Percentiles rank a stretch among this genome's conserved stretches.
phyloP scores from a whole-genome alignment of 2,888 invertebrate genomes.

The Steinernema scapterisci region DNA sequence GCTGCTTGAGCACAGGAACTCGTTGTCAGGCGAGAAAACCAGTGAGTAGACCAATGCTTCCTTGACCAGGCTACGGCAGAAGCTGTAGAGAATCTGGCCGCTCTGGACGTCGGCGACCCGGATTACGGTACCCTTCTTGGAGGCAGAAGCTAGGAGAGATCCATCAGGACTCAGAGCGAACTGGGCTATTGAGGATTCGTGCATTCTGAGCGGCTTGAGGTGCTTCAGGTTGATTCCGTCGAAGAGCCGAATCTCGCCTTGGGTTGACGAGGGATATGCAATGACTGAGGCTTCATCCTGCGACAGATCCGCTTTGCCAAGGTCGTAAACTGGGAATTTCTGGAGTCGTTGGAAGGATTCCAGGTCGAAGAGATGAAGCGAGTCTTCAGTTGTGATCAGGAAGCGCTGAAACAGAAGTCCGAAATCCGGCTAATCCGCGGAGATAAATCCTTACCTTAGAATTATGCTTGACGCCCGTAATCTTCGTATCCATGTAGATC shows the following conservation, averaged over 20 bases:
- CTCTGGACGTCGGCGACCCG: neutral
- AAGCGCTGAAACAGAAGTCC: neutral
- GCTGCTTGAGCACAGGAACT: conserved; percentile 36
- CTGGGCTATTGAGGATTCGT: neutral
- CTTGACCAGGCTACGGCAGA: conserved; percentile 12
- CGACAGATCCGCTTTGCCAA: neutral
- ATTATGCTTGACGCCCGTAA: neutral
- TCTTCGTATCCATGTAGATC: neutral
- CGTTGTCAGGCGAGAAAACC: conserved; percentile 42
- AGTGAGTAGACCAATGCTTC: conserved; percentile 41
- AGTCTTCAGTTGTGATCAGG: neutral
- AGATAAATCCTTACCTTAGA: neutral
- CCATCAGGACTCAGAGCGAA: neutral
- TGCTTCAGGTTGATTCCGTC: neutral
- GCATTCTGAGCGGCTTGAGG: neutral
- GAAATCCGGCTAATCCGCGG: too few relatives aligned
- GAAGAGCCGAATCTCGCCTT: neutral
- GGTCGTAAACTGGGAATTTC: neutral
- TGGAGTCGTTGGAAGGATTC: neutral
- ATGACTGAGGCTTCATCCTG: neutral
- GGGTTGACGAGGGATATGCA: neutral
- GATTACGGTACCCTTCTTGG: conserved; percentile 15
- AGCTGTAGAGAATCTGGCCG: neutral
- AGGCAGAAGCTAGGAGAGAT: neutral
- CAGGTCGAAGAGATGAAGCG: neutral